phyloP scores from a whole-genome alignment of 2,797 vertebrate species.

The Enteromius thamalakanensis region DNA sequence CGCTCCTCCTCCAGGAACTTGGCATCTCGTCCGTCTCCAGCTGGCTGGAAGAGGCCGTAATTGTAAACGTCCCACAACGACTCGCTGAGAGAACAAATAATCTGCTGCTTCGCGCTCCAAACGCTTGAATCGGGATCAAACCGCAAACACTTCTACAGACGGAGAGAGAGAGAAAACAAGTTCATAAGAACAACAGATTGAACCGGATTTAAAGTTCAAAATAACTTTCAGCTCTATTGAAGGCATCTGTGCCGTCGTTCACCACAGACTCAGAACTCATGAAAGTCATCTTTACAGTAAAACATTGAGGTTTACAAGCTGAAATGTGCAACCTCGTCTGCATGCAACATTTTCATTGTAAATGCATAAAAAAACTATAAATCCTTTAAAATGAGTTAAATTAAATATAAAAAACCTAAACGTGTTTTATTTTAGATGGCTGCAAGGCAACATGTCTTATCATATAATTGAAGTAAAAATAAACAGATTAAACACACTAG shows the following conservation, averaged over 20 bases:
- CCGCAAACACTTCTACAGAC: conserved; percentile 87
- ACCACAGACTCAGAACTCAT: neutral
- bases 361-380: neutral
- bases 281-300: neutral
- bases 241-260: neutral
- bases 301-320: neutral
- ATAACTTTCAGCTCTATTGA: neutral
- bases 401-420: neutral
- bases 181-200: conserved; percentile 19
- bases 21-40: conserved; percentile 89
- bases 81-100: conserved; percentile 89
- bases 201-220: conserved; percentile 27
- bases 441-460: neutral
- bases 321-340: neutral
- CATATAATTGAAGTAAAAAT: too few species aligned
- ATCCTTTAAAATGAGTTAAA: neutral
- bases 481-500: neutral
- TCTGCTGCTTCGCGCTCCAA: conserved; percentile 93
- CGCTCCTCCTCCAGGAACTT: conserved; percentile 93
- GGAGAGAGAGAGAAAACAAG: conserved; percentile 31
- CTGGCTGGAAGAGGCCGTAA: conserved; percentile 95
- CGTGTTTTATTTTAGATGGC: neutral
- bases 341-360: neutral
- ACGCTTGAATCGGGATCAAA: conserved; percentile 90
- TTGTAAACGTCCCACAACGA: conserved; percentile 91